Conservation (phyloP, 1,140 invertebrate genomes). For the Macrostomum lignano region DNA sequence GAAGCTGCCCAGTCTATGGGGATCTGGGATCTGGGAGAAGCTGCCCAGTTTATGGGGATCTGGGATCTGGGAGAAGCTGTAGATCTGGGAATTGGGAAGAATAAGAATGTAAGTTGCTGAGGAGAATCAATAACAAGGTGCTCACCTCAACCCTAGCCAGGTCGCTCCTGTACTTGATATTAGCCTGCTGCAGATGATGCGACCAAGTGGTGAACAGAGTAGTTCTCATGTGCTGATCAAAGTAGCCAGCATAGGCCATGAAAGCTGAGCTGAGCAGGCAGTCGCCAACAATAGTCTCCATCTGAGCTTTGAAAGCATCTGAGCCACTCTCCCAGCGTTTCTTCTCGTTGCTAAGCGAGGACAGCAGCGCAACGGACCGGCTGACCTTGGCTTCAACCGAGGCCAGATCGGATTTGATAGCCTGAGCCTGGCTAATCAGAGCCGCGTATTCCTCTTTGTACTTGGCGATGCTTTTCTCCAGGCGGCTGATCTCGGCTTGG, state of each 20-base stretch:
- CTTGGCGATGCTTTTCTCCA: conserved; percentile 71
- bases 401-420: conserved; percentile 81
- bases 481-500: conserved; percentile 39
- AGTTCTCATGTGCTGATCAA: conserved; percentile 72
- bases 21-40: no score
- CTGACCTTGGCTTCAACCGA: conserved; percentile 94
- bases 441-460: conserved; percentile 98
- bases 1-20: no score
- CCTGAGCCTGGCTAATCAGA: conserved; percentile 84
- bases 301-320: conserved; percentile 87
- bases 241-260: conserved; percentile 89
- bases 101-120: no score
- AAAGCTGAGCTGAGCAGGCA: conserved; percentile 67
- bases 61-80: no score
- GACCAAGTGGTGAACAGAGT: conserved; percentile 82
- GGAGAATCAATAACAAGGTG: no score
- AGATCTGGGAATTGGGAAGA: no score
- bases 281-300: conserved; percentile 94
- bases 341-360: conserved; percentile 65
- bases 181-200: conserved; percentile 56
- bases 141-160: conserved; percentile 87
- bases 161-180: conserved; percentile 60
- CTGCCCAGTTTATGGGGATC: no score
- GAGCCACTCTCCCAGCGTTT: conserved; percentile 85
- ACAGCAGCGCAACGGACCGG: conserved; percentile 68